Evolutionary conservation across 2,797 vertebrate species (phyloP), one percentile per base, ranked within the genome.

Genomic region (Falco naumanni): DNA sequence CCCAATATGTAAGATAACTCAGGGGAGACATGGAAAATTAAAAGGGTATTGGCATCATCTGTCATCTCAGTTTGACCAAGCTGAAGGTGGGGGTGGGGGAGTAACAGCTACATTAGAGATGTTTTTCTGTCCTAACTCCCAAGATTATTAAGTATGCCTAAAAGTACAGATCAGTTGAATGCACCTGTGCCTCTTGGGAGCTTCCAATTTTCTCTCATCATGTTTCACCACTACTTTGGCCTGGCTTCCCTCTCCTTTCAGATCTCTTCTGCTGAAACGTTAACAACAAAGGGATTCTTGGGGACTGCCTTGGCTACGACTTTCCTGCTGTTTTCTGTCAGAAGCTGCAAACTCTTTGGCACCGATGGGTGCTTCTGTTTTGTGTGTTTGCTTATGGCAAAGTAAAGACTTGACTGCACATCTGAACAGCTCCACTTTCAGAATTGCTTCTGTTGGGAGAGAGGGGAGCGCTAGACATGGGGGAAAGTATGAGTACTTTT

Each of bases 31-130:
- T 13, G 33, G 63, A 39, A 57, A 47, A 16, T 68, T 54, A 12
- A 53, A 59, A 31, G 85, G 7, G 10, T 61, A n/a, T 89, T 71
- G 54, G 34, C 22, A 22, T 84, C 24, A 4, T 63, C 56, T 77
- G 16, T 68, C 37, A 37, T 59, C 47, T 82, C 45, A 43, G 41
- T 72, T 72, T 82, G 57, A 53, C 47, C 37, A 39, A 48, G 37
- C n/a, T 71, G 24, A 9, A 3, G 26, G 10, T 18, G 5, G 33
- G 7, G 9, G 11, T 5, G 43, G 10, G 25, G 21, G 29, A 10
- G 6, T 6, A 11, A 13, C 13, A 19, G 22, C 4, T 4, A 4
- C 3, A 0, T 5, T 8, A 24, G 43, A 57, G 13, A 8, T 0
- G 1, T 24, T 41, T 25, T 63, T 66, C 54, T 81, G n/a, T 88